Evolutionary conservation across 2,888 invertebrate species (phyloP).

Genomic region (Pogonocherus hispidulus): DNA sequence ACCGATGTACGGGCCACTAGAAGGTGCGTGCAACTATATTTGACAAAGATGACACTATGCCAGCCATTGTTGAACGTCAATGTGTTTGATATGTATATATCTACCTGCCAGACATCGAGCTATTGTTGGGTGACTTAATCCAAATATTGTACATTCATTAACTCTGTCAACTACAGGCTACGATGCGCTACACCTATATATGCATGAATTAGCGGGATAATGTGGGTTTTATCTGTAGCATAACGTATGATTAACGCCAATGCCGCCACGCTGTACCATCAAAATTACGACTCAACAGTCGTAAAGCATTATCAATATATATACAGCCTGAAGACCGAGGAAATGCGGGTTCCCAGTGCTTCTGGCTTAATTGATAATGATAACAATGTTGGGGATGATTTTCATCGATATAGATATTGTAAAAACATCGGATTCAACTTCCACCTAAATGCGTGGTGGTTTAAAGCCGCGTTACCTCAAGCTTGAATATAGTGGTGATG

Average conservation of each 20-base stretch:
- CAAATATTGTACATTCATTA: constrained; percentile 32
- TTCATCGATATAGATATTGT: too few species aligned
- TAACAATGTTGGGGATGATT: background rate
- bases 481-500: too few species aligned
- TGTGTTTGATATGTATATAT: background rate
- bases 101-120: background rate
- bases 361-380: constrained; percentile 23
- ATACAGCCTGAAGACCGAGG: constrained; percentile 5
- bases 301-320: constrained; percentile 40
- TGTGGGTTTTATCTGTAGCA: constrained; percentile 48
- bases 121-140: background rate
- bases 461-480: too few species aligned
- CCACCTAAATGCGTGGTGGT: too few species aligned
- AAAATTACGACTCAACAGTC: constrained; percentile 37
- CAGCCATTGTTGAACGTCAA: too few species aligned
- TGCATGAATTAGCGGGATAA: constrained; percentile 44
- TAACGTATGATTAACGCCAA: constrained; percentile 31
- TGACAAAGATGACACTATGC: too few species aligned
- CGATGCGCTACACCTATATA: constrained; percentile 38
- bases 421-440: too few species aligned
- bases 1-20: too few species aligned
- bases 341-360: constrained; percentile 15
- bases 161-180: constrained; percentile 38
- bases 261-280: background rate
- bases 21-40: too few species aligned